phyloP scores from a whole-genome alignment of 2,113 vertebrate genomes.

The Bungarus multicinctus region DNA sequence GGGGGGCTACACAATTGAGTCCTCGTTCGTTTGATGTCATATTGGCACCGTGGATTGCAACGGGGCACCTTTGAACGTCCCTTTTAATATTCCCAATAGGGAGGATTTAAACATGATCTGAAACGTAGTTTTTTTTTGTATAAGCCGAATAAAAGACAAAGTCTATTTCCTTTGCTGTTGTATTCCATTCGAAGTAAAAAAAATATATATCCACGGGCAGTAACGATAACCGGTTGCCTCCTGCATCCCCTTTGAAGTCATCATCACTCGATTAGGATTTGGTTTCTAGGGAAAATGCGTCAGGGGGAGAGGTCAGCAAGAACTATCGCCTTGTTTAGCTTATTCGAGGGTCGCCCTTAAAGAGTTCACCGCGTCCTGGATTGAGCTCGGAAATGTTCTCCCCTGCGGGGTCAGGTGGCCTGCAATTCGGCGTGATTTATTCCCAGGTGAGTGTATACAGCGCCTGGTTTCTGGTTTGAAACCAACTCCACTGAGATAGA shows the following conservation, averaged over 20 bases:
- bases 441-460: not conserved
- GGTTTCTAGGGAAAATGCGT: conserved; percentile 71
- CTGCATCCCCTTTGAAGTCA: not conserved
- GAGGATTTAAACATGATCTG: too few relatives aligned
- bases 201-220: conserved; percentile 33
- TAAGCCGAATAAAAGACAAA: not conserved
- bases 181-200: conserved; percentile 25
- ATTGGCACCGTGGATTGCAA: not conserved
- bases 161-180: not conserved
- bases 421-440: not conserved
- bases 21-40: not conserved
- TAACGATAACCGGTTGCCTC: conserved; percentile 43
- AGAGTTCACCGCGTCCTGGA: not conserved
- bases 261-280: conserved; percentile 32
- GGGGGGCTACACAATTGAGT: not conserved
- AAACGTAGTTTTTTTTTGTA: not conserved
- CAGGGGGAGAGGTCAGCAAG: not conserved
- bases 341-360: not conserved
- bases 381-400: not conserved
- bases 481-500: not conserved
- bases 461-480: not conserved
- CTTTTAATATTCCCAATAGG: not conserved
- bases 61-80: not conserved
- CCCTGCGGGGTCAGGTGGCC: not conserved
- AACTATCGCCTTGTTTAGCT: not conserved